These are phyloP conservation scores for Empis stercorea DNA, from an alignment of 2,888 invertebrate genomes.

Conservation along the genomic window DNA sequence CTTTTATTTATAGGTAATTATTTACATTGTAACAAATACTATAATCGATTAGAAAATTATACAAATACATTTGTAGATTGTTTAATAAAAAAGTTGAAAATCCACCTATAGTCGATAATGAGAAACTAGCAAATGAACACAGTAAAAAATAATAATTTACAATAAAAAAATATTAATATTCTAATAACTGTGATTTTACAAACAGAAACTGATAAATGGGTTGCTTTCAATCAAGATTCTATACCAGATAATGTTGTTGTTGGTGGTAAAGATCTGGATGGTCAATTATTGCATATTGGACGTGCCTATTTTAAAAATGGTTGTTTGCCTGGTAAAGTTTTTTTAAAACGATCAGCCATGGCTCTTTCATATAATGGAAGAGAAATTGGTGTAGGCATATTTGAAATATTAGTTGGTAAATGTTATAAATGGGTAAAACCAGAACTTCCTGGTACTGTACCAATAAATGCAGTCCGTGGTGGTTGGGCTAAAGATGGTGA, in stretches of 20 bases:
- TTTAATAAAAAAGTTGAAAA: no score
- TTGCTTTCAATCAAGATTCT: no score
- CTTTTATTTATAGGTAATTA: no score
- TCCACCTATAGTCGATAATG: no score
- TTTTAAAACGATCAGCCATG: conserved; percentile 42
- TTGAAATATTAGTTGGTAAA: conserved; percentile 41
- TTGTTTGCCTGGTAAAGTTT: conserved; percentile 48
- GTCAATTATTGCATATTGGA: conserved; percentile 32
- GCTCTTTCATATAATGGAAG: conserved; percentile 43
- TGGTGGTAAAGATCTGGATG: conserved; percentile 33
- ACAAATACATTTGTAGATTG: no score
- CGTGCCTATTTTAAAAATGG: conserved; percentile 45
- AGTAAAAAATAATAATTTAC: no score
- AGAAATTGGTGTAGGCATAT: conserved; percentile 42
- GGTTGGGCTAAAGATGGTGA: conserved; percentile 41
- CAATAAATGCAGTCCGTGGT: conserved; percentile 39
- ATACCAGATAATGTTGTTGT: conserved; percentile 28
- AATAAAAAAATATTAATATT: no score
- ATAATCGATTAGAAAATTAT: no score
- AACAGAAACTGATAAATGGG: no score
- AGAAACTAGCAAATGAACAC: no score
- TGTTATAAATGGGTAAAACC: conserved; percentile 43
- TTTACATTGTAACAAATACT: no score
- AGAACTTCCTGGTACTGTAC: conserved; percentile 36
- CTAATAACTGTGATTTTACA: no score